These are phyloP conservation scores for Drosophila varians DNA, from an alignment of 1,140 invertebrate species.

Conservation along the genomic window DNA sequence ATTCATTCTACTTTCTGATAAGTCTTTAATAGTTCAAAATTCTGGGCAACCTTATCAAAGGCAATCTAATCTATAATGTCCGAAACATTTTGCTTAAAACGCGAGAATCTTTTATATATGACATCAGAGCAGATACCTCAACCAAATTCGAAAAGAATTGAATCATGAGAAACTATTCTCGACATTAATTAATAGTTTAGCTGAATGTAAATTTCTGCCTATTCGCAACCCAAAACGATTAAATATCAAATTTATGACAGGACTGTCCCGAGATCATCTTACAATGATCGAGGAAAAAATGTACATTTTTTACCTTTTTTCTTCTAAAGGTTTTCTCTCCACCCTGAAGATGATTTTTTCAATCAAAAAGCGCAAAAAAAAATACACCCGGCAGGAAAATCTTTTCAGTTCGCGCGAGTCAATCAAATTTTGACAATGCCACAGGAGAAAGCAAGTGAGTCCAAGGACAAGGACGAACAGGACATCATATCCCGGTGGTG, in stretches of 20 bases:
- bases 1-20: not conserved
- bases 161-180: not conserved
- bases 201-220: constrained; percentile 23
- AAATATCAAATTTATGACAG: constrained; percentile 80
- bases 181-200: not conserved
- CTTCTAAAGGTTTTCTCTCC: constrained; percentile 6
- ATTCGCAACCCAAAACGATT: constrained; percentile 48
- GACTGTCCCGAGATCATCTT: constrained; percentile 62
- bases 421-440: constrained; percentile 69
- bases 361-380: constrained; percentile 50
- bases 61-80: constrained; percentile 16
- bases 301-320: constrained; percentile 32
- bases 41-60: constrained; percentile 12
- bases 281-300: constrained; percentile 42
- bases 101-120: constrained; percentile 12
- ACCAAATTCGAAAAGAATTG: not conserved
- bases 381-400: constrained; percentile 53
- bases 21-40: not conserved
- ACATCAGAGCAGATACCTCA: constrained; percentile 19
- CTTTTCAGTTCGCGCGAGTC: constrained; percentile 55
- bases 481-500: constrained; percentile 48
- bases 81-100: constrained; percentile 6
- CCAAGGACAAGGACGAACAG: constrained; percentile 22
- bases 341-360: constrained; percentile 42
- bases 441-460: constrained; percentile 57